These are phyloP conservation scores for Anastrepha obliqua DNA, from an alignment of 1,140 invertebrate genomes.

Conservation along the genomic window DNA sequence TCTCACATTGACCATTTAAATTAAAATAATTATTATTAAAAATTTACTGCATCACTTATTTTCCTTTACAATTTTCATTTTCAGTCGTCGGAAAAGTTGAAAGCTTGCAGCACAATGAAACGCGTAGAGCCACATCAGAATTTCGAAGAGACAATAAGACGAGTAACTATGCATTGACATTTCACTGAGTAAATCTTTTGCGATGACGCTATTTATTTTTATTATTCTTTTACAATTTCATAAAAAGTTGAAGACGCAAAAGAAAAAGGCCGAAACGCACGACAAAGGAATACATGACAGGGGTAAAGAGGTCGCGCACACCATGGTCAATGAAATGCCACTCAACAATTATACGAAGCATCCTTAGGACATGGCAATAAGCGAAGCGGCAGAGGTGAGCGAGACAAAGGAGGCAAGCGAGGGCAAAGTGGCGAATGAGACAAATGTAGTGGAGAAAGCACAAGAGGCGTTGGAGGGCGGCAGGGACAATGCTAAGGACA, in stretches of 20 bases:
- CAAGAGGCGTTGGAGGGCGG: constrained; percentile 20
- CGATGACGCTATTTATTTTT: background rate
- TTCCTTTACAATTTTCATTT: constrained; percentile 18
- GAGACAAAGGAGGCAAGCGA: background rate
- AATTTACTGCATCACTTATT: background rate
- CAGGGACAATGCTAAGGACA: background rate
- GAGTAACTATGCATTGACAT: constrained; percentile 64
- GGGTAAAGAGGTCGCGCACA: constrained; percentile 69
- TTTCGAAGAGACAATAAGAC: constrained; percentile 73
- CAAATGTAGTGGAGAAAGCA: background rate
- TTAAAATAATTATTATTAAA: background rate
- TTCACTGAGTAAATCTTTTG: background rate
- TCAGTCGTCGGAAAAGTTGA: constrained; percentile 59
- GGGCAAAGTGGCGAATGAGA: background rate
- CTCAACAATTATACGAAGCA: constrained; percentile 73
- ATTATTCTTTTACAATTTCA: constrained; percentile 5
- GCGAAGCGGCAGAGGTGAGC: background rate
- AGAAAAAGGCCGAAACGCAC: constrained; percentile 67
- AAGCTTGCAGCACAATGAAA: constrained; percentile 70
- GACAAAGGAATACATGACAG: constrained; percentile 69
- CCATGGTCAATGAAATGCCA: constrained; percentile 69
- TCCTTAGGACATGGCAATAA: constrained; percentile 66
- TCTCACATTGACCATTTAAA: background rate
- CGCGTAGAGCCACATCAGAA: constrained; percentile 72
- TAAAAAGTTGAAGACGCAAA: constrained; percentile 70